Conservation (phyloP, 2,888 invertebrate genomes). For the Chaetogeoica ovagalla region DNA sequence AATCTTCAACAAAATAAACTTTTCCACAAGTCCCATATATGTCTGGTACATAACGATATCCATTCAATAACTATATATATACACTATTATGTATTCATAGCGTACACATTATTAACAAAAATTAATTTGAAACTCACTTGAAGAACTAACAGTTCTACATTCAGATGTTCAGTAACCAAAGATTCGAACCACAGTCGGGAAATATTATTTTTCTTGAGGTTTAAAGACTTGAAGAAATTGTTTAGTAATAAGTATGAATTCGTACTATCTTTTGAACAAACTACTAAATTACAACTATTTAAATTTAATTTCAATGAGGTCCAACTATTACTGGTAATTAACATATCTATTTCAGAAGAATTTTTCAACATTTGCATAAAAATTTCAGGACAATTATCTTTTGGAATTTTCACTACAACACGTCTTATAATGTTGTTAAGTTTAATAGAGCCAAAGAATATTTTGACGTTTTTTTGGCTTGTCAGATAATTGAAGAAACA, state of each 20-base stretch:
- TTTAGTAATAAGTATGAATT: background rate
- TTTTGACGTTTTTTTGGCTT: slow-evolving; percentile 12
- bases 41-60: slow-evolving; percentile 23
- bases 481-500: background rate
- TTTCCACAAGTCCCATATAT: slow-evolving; percentile 21
- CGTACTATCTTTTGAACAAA: slow-evolving; percentile 30
- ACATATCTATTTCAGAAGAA: background rate
- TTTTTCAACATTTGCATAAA: slow-evolving; percentile 1
- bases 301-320: background rate
- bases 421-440: background rate
- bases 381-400: background rate
- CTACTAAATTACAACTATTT: background rate
- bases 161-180: slow-evolving; percentile 20
- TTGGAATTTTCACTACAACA: slow-evolving; percentile 26
- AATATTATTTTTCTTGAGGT: background rate
- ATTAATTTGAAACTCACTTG: slow-evolving; percentile 11
- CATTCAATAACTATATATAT: slow-evolving; percentile 27
- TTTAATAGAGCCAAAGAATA: slow-evolving; percentile 36
- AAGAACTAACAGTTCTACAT: slow-evolving; percentile 29
- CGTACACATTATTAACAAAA: background rate
- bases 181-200: background rate
- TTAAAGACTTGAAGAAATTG: slow-evolving; percentile 12
- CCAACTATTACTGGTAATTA: background rate
- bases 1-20: slow-evolving; percentile 46
- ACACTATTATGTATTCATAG: background rate